Conservation (phyloP, 2,888 invertebrate genomes). For the Lissocephala sabroskyi region DNA sequence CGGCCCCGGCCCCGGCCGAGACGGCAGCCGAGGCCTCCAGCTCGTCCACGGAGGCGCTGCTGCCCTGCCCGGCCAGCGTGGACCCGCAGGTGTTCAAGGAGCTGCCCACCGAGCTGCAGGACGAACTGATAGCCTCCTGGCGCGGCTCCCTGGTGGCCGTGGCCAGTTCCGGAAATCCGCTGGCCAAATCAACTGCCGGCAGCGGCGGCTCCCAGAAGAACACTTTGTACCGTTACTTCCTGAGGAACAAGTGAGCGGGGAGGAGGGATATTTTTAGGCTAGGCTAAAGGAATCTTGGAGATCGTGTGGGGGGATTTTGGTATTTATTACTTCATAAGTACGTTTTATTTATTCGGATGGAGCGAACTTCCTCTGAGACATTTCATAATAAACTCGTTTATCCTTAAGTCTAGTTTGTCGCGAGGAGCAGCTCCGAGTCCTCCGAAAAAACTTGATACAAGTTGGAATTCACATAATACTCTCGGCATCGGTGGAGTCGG, state of each 20-base stretch:
- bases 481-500: too few species aligned
- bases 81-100: constrained; percentile 81
- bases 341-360: too few species aligned
- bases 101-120: constrained; percentile 81
- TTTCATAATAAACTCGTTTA: too few species aligned
- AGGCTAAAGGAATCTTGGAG: constrained; percentile 7
- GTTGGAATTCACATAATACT: too few species aligned
- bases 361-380: too few species aligned
- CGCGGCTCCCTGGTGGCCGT: constrained; percentile 67
- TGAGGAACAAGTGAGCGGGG: constrained; percentile 78
- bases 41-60: constrained; percentile 34
- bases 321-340: too few species aligned
- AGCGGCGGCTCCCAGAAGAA: constrained; percentile 70
- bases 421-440: too few species aligned
- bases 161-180: constrained; percentile 24
- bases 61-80: constrained; percentile 78
- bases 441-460: too few species aligned
- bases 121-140: constrained; percentile 82
- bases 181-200: constrained; percentile 25
- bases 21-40: constrained; percentile 11
- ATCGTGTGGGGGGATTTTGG: constrained; percentile 7
- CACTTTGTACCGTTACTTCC: constrained; percentile 80
- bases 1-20: constrained; percentile 8
- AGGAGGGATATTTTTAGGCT: too few species aligned
- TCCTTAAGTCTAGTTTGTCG: too few species aligned